Evolutionary conservation across 2,888 invertebrate genomes (phyloP).

Genomic region (Maniola hyperantus): DNA sequence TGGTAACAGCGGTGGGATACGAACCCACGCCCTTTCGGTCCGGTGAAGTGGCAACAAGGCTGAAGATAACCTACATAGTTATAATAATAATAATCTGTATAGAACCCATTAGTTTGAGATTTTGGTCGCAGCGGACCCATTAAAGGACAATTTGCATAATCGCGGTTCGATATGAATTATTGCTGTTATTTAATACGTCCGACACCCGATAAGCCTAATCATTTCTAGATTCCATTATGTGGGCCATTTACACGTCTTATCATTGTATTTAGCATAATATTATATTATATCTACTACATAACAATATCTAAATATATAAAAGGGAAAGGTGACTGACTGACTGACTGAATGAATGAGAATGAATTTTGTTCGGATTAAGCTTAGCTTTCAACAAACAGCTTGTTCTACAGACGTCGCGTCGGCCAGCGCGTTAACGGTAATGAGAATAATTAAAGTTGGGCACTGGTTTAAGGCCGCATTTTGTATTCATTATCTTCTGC

Average conservation of each 20-base stretch:
- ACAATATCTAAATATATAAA: no score
- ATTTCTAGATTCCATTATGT: slow-evolving; percentile 3
- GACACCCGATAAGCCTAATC: slow-evolving; percentile 17
- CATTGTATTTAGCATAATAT: not conserved
- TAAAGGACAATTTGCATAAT: slow-evolving; percentile 35
- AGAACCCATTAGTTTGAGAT: slow-evolving; percentile 29
- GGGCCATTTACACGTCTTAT: not conserved
- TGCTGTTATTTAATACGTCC: slow-evolving; percentile 26
- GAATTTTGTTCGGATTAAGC: not conserved
- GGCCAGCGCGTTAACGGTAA: slow-evolving; percentile 30
- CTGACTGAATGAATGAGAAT: no score
- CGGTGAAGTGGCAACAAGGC: no score
- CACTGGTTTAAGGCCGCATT: slow-evolving; percentile 31
- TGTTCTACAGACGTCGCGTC: slow-evolving; percentile 21
- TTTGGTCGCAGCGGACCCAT: slow-evolving; percentile 28
- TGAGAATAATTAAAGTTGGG: slow-evolving; percentile 36
- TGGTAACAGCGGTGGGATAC: no score
- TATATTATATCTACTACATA: not conserved
- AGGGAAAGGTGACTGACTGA: no score
- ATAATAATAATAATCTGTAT: not conserved
- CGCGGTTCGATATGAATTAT: slow-evolving; percentile 30
- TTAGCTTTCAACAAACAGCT: not conserved
- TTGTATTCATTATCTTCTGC: slow-evolving; percentile 38
- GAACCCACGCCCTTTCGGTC: no score
- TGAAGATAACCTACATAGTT: not conserved